Base-by-base conservation (phyloP, 2,888 invertebrate genomes). In the Acanthosoma haemorrhoidale region DNA sequence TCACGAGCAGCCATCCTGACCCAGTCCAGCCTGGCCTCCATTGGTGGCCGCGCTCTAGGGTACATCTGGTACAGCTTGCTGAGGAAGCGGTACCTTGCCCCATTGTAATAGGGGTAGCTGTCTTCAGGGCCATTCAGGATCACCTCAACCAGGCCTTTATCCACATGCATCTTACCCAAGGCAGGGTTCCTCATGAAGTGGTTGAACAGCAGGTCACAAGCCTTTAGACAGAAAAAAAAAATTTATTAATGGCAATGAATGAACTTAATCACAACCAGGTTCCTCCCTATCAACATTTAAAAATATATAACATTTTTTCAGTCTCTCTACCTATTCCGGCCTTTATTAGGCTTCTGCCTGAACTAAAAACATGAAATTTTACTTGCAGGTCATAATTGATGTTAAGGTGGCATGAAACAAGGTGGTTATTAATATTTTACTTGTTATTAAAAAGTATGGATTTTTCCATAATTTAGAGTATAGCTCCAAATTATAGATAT, bases 41-140 rank as follows among this genome's bases (percentile, higher is more conserved):
- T 16, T 11, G 32, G 16, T 13, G 2, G 8, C 21, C 67, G 18
- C 9, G 11, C 39, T 16, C 34, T 6, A 4, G 67, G 67, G 21
- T 13, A 67, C 25, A 67, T 32, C 6, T 32, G 29, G 32, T 34
- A 57, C 0, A 67, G 2, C 32, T 67, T 67, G 18, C 32, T 41
- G 16, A 67, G 34, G n/a, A 67, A 34, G n/a, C 67, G 36, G 51
- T 36, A 67, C 13, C 67, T 43, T 1, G 31, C 34, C 11, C 51
- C 67, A 36, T 67, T 57, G 31, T 67, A 67, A n/a, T 51, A 67
- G 6, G 67, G 67, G 15, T 57, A 6, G 31, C 15, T 32, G 18
- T 38, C 11, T 2, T 29, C n/a, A 1, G 31, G 21, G 8, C 29
- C 13, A 4, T 58, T 15, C 2, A 36, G 5, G 16, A 69, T 13